Base-by-base conservation (phyloP, 1,140 invertebrate genomes). In the Drosophila pallidifrons region DNA sequence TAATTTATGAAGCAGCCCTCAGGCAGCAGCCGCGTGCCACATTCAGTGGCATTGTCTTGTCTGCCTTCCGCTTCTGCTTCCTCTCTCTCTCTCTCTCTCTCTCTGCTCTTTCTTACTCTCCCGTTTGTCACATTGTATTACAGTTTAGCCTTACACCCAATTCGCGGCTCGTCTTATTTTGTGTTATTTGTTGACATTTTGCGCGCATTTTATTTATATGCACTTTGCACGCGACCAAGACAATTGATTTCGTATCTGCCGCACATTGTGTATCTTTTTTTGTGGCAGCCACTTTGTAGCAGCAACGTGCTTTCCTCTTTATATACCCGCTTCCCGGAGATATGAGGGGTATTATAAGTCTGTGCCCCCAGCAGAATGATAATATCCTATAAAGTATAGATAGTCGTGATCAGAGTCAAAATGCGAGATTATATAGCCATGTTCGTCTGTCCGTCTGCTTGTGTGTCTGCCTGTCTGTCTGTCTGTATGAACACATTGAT, bases 141-240 rank as follows among this genome's bases (percentile, higher is more conserved):
- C 41, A 6, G 5, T 59, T 25, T 45, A 28, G 25, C 11, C 41
- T 28, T 30, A 7, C 25, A n/a, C 35, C 54, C 32, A 30, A 38
- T 41, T 43, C 10, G 51, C 4, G 54, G 25, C 43, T 41, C 41
- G 8, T 65, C 49, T 43, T 38, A 30, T 52, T 28, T 58, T 47
- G 35, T 52, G 11, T 46, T 77, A 82, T 87, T 88, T 89, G 85
- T 81, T 88, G 83, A 88, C 83, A 88, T 88, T 88, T 88, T 78
- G 81, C 83, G 83, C 85, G 64, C 74, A 82, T 69, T 88, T 88
- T 88, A 88, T 88, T 88, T 88, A 89, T 88, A 88, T 85, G 80
- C 83, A 87, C 85, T 75, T 67, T 71, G 77, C 81, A 80, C 77
- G 81, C 85, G 83, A 81, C 85, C 51, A 61, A 60, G 16, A 70